Evolutionary conservation across 2,888 invertebrate genomes (phyloP).

Genomic region (Omphaloscelis lunosa): DNA sequence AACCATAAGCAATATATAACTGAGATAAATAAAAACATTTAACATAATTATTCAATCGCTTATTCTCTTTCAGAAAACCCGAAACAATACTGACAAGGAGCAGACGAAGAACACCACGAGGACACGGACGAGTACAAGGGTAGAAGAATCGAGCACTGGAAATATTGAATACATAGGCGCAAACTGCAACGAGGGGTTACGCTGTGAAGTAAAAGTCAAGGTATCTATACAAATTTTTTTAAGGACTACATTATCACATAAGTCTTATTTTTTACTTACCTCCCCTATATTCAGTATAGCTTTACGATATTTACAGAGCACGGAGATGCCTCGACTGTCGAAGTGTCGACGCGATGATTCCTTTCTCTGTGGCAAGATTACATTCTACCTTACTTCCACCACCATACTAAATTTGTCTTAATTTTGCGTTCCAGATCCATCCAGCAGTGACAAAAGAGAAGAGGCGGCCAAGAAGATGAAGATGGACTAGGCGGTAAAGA

Average conservation of each 20-base stretch:
- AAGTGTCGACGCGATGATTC: no score
- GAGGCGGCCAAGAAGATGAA: background rate
- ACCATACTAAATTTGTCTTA: background rate
- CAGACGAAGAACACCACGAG: background rate
- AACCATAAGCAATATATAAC: no score
- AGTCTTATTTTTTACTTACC: background rate
- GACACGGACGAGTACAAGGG: background rate
- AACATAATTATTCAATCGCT: background rate
- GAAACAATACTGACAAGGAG: background rate
- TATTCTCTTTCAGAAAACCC: background rate
- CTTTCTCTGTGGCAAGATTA: background rate
- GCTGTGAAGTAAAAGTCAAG: constrained; percentile 2
- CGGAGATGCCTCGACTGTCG: no score
- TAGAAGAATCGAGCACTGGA: background rate
- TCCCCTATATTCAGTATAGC: background rate
- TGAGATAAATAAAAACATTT: background rate
- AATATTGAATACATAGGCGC: background rate
- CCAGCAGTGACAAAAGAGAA: background rate
- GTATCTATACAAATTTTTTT: background rate
- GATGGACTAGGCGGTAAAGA: background rate
- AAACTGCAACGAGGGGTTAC: background rate
- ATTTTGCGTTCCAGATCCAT: constrained; percentile 24
- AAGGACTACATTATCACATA: background rate
- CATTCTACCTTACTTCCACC: background rate
- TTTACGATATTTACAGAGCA: background rate